A percentile compares a stretch with the other conserved stretches of the same genome.
phyloP scores from a whole-genome alignment of 2,797 vertebrate species.

The Melopsittacus undulatus region DNA sequence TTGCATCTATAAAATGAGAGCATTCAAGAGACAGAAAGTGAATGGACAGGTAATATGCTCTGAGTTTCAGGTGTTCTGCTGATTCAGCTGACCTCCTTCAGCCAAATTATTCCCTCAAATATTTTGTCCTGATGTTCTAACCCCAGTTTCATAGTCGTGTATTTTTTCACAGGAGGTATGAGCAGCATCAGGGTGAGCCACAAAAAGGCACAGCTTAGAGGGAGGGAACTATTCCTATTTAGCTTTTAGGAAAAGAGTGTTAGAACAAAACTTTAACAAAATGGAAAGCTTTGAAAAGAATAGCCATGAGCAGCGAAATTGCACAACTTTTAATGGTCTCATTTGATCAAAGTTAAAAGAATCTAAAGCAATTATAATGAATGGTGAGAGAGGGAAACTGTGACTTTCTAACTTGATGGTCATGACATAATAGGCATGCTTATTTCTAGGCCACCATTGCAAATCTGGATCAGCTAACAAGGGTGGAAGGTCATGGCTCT shows the following conservation, averaged over 20 bases:
- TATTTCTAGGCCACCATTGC: not conserved
- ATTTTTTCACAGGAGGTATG: not conserved
- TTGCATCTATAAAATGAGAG: not conserved
- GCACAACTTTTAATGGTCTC: not conserved
- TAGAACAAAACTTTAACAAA: not conserved
- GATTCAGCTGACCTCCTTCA: not conserved
- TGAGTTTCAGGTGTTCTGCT: not conserved
- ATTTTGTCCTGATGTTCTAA: not conserved
- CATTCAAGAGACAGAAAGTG: not conserved
- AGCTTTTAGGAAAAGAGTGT: not conserved
- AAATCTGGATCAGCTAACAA: not conserved
- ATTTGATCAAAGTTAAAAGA: not conserved
- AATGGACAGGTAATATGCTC: not conserved
- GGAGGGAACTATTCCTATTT: not conserved
- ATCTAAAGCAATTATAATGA: not conserved
- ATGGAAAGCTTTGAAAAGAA: not conserved
- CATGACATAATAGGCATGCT: rapidly evolving
- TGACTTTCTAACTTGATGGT: not conserved
- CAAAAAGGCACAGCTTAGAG: not conserved
- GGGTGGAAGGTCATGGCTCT: not conserved
- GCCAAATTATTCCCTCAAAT: not conserved
- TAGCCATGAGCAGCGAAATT: not conserved
- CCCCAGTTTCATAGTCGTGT: not conserved
- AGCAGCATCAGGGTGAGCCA: not conserved
- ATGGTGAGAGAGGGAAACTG: not conserved